Base-by-base conservation (phyloP, 2,888 invertebrate species). In the Archips xylosteana region DNA sequence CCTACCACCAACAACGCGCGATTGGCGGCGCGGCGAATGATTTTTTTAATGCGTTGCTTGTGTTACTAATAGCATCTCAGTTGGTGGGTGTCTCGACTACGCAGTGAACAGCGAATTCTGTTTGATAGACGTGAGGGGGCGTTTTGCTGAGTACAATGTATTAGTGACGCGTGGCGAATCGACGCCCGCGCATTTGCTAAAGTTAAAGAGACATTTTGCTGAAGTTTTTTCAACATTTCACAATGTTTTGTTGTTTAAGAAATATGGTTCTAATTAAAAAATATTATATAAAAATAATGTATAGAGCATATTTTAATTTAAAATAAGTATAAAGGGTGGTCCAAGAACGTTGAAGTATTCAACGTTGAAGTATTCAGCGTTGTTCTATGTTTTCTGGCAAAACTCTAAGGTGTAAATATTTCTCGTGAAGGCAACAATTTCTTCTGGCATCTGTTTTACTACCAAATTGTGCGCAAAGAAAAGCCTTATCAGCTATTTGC, bases 91-190 rank as follows among this genome's bases (percentile, higher is more conserved):
- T 49, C n/a, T 54, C 8, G 0, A 23, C 9, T 0, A 9, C 0
- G 54, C 54, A 54, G 9, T 54, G 54, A 23, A 54, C 15, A 54
- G 54, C 54, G 49, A 49, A 49, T n/a, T 49, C 49, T n/a, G 49
- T 23, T 54, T 54, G 9, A 15, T 15, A 23, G 23, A 23, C 54
- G 54, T 0, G 9, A 1, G 6, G 1, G 2, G 51, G 8, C 9
- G 23, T 6, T 49, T 6, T 5, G 6, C 1, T 23, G 15, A 9
- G 8, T 23, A 54, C 45, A 5, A 5, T 4, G n/a, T 51, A 23
- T 2, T 54, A 54, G 54, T 54, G 54, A 23, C 9, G 15, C 23
- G 54, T 54, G 54, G 23, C 54, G 54, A 54, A 54, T 54, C 54
- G 23, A 2, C 54, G 23, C 54, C 54, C 54, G 54, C 54, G 54